A percentile compares a stretch with the other conserved stretches of the same genome.
Conservation (phyloP, 2,888 invertebrate species). For the Ametastegia equiseti region DNA sequence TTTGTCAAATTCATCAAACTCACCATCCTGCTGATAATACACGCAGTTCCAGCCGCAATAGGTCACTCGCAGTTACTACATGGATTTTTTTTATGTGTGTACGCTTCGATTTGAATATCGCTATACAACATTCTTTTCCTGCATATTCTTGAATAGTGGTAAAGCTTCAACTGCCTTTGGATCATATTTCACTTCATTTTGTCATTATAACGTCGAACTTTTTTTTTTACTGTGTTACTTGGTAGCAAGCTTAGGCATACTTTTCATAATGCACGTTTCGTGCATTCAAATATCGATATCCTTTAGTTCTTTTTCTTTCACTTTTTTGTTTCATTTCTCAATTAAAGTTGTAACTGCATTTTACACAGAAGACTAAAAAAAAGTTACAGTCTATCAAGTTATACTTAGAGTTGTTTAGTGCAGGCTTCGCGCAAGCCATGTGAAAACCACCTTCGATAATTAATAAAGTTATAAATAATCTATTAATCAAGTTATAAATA, state of each 20-base stretch:
- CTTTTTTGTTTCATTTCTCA: background rate
- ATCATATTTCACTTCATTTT: slow-evolving; percentile 31
- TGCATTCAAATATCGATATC: slow-evolving; percentile 48
- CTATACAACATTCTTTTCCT: slow-evolving; percentile 35
- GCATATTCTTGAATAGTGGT: slow-evolving; percentile 2
- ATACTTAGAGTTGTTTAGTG: slow-evolving; percentile 59
- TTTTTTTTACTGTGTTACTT: slow-evolving; percentile 32
- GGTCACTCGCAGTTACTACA: background rate
- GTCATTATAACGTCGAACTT: slow-evolving; percentile 2
- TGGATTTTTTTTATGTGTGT: background rate
- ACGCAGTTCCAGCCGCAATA: background rate
- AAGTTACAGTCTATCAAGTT: slow-evolving; percentile 55
- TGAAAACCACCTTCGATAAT: slow-evolving; percentile 59
- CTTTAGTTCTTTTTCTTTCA: slow-evolving; percentile 7
- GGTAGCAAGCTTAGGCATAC: slow-evolving; percentile 27
- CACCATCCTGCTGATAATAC: background rate
- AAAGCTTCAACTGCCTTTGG: slow-evolving; percentile 4
- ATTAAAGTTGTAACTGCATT: slow-evolving; percentile 45
- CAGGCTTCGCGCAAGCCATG: slow-evolving; percentile 60
- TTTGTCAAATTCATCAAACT: background rate
- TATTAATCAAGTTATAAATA: slow-evolving; percentile 67
- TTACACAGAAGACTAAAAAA: slow-evolving; percentile 47
- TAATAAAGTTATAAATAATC: slow-evolving; percentile 66
- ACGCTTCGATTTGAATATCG: background rate
- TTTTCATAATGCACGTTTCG: slow-evolving; percentile 45